phyloP scores from a whole-genome alignment of 2,888 invertebrate genomes.

The Drosophila silvestris region DNA sequence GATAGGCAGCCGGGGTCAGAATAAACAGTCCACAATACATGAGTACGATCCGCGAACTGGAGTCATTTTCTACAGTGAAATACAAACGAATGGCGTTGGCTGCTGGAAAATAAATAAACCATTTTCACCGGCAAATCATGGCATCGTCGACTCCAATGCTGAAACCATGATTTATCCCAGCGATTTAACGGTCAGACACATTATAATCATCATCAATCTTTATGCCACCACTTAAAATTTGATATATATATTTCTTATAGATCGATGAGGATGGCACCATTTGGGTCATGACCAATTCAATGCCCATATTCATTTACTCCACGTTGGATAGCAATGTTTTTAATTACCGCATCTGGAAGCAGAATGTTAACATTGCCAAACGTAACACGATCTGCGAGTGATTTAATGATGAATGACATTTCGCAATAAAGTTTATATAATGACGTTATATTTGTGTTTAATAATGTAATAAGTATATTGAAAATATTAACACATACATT shows the following conservation, averaged over 20 bases:
- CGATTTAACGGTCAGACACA: slow-evolving; percentile 86
- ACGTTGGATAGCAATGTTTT: slow-evolving; percentile 87
- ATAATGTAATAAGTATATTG: slow-evolving; percentile 49
- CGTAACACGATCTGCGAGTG: slow-evolving; percentile 85
- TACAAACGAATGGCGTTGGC: slow-evolving; percentile 90
- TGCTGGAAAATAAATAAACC: slow-evolving; percentile 89
- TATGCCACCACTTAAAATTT: neutral
- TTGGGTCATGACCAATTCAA: slow-evolving; percentile 89
- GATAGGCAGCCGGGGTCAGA: slow-evolving; percentile 88
- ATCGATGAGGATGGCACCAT: slow-evolving; percentile 88
- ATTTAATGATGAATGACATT: slow-evolving; percentile 48
- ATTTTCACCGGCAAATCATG: slow-evolving; percentile 86
- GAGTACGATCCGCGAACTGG: slow-evolving; percentile 88
- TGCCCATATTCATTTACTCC: slow-evolving; percentile 89
- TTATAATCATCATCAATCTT: neutral
- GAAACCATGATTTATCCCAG: slow-evolving; percentile 90
- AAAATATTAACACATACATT: slow-evolving; percentile 61
- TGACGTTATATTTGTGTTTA: slow-evolving; percentile 42
- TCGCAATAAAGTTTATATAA: slow-evolving; percentile 59
- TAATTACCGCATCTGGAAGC: slow-evolving; percentile 89
- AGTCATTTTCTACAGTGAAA: slow-evolving; percentile 89
- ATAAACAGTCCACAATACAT: slow-evolving; percentile 90
- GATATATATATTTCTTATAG: slow-evolving; percentile 78
- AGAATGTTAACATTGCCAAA: slow-evolving; percentile 84
- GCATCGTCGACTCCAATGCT: slow-evolving; percentile 87